Percentiles rank a stretch among this genome's conserved stretches.
These are phyloP conservation scores for Tetanocera ferruginea DNA, from an alignment of 2,888 invertebrate species.

Conservation along the genomic window DNA sequence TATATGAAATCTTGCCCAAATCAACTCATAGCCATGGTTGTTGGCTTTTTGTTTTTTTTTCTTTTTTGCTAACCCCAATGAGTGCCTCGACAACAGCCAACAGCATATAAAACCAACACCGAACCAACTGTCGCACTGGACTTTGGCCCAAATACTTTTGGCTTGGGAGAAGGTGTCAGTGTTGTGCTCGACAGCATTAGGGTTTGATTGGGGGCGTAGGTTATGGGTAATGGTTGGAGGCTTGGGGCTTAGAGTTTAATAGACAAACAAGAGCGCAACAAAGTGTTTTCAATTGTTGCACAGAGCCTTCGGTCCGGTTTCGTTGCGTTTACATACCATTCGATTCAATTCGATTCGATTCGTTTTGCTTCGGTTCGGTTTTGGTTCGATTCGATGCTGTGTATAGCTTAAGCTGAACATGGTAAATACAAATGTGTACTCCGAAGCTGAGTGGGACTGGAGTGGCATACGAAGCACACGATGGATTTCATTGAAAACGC, in stretches of 20 bases:
- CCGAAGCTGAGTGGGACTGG: neutral
- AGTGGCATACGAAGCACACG: neutral
- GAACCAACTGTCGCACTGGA: neutral
- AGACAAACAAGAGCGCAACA: slow-evolving; percentile 29
- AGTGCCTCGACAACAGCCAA: neutral
- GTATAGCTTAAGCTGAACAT: neutral
- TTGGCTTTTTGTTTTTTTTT: neutral
- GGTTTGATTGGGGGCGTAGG: neutral
- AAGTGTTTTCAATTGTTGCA: slow-evolving; percentile 32
- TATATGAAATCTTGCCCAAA: neutral
- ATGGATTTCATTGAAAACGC: neutral
- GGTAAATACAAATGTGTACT: neutral
- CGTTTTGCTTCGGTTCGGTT: slow-evolving; percentile 3
- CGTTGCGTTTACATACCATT: neutral
- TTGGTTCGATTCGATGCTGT: slow-evolving; percentile 1
- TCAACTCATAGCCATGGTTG: neutral
- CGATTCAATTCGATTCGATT: neutral
- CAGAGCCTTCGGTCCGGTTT: neutral
- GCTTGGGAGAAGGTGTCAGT: too few species aligned
- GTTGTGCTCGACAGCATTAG: neutral
- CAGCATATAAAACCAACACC: neutral
- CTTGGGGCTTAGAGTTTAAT: slow-evolving; percentile 19
- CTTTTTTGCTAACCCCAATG: neutral
- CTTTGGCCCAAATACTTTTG: too few species aligned
- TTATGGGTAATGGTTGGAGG: neutral